Base-by-base conservation (phyloP, 2,113 vertebrate genomes). In the Xenopus borealis region DNA sequence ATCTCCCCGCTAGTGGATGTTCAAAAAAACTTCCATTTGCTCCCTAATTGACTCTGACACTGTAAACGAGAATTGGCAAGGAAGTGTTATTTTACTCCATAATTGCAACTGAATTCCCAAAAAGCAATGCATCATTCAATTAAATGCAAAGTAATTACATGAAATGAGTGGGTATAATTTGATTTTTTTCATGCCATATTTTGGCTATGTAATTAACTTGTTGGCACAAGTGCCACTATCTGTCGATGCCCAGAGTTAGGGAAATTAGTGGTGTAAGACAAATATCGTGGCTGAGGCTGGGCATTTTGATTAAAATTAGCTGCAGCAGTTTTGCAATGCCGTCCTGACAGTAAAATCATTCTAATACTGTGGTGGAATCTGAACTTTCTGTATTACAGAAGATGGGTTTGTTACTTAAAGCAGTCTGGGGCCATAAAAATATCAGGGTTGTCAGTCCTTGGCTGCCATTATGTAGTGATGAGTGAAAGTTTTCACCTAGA, bases 201-300 rank as follows among this genome's bases (percentile, higher is more conserved):
- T 83, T 84, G 78, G 70, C 85, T 86, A 85, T 87, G 80, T 85
- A 89, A 88, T 91, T 91, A 91, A 88, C 84, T 89, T 83, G 85
- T 86, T 82, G 86, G 72, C 82, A 78, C 85, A 80, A 81, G 84
- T 83, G 64, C 79, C 65, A 78, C 87, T 87, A 86, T 85, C 82
- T 12, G 58, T 80, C 80, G 85, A 72, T 78, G 81, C 82, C 71
- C 79, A 82, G 78, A 85, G 88, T 80, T 72, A 57, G 77, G 76
- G 72, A 80, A 83, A 82, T 47, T 69, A 19, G 23, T 78, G 53
- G 3, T 83, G 79, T 83, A 71, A 72, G 78, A 63, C 75, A 83
- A 86, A 83, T 78, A 87, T 71, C 78, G 14, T 18, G 71, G 70
- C 62, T 75, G 44, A 47, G 69, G 45, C 80, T 79, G 71, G 30